Base-by-base conservation (phyloP, 2,113 vertebrate genomes). In the Turdus rufiventris region DNA sequence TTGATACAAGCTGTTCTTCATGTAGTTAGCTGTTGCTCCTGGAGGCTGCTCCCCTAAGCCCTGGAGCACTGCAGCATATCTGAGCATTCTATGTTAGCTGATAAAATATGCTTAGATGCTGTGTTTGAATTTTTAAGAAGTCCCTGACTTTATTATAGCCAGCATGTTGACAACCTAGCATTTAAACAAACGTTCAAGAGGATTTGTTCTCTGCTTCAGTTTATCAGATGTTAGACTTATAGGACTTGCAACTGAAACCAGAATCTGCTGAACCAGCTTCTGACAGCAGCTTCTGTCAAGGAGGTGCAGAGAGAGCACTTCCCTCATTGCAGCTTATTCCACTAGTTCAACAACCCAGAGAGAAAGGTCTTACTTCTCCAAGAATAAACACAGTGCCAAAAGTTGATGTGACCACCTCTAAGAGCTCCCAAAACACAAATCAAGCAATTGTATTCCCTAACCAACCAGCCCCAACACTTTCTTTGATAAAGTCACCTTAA, bases 311-410 rank as follows among this genome's bases (percentile, higher is more conserved):
- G 60, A 85, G 45, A 79, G 10, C 71, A n/a, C 21, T 28, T 85
- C 2, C 10, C 79, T 67, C 62, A 14, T 60, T 93, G 77, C 75
- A 58, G 63, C 86, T 88, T 83, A 80, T 82, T 92, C 83, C 85
- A 61, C 58, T 80, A 79, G 26, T 62, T 47, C 58, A 83, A 36
- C 63, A 83, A 36, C 33, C 12, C 38, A 26, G 43, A 62, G 20
- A 88, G 43, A 86, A 92, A 93, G 38, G 63, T 25, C 0, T 0
- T 56, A 62, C 21, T 80, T 80, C 68, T 80, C 51, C 33, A 83
- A 74, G 68, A 81, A 87, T 18, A 94, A 92, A 89, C 16, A 80
- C 84, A 43, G 60, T 67, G 60, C 26, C 68, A 93, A 92, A 94
- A 86, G 33, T 62, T 70, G 54, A 88, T 62, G 42, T 19, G 67